Percentiles rank a stretch among this genome's conserved stretches.
Conservation (phyloP, 35 echinoderm and acorn worm genomes). For the Amphiura filiformis region DNA sequence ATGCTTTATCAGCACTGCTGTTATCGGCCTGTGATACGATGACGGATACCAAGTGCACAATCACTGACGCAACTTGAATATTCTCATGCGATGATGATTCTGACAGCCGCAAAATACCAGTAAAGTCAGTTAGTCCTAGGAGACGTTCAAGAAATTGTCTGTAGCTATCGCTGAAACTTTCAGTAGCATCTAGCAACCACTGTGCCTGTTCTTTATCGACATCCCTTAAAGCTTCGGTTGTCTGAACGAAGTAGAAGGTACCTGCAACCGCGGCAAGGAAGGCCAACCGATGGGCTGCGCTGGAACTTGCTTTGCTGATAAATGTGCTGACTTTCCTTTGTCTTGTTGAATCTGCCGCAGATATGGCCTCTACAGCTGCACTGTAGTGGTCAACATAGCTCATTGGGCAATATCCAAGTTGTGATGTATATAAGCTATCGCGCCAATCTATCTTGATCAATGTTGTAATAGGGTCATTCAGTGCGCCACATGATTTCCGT, state of each 20-base stretch:
- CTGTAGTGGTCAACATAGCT: not conserved
- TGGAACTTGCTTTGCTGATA: not conserved
- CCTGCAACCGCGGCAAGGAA: slow-evolving; percentile 10
- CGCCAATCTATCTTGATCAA: not conserved
- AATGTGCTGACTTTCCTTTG: not conserved
- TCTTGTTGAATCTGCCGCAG: not conserved
- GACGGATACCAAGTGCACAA: slow-evolving; percentile 5
- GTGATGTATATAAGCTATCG: not conserved
- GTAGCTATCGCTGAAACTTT: not conserved
- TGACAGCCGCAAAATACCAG: not conserved
- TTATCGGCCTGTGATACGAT: not conserved
- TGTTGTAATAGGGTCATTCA: not conserved
- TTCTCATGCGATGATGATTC: not conserved
- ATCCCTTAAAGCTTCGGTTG: not conserved
- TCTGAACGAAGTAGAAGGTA: not conserved
- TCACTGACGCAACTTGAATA: not conserved
- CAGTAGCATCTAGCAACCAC: not conserved
- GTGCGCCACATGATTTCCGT: not conserved
- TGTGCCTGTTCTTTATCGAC: not conserved
- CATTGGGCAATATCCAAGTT: not conserved
- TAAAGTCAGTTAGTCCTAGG: slow-evolving; percentile 25
- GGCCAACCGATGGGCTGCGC: slow-evolving; percentile 17
- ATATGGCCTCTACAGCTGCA: not conserved
- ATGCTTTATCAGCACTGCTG: not conserved
- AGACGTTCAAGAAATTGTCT: not conserved